phyloP scores from a whole-genome alignment of 2,113 vertebrate genomes.

The Corydoras sp. region DNA sequence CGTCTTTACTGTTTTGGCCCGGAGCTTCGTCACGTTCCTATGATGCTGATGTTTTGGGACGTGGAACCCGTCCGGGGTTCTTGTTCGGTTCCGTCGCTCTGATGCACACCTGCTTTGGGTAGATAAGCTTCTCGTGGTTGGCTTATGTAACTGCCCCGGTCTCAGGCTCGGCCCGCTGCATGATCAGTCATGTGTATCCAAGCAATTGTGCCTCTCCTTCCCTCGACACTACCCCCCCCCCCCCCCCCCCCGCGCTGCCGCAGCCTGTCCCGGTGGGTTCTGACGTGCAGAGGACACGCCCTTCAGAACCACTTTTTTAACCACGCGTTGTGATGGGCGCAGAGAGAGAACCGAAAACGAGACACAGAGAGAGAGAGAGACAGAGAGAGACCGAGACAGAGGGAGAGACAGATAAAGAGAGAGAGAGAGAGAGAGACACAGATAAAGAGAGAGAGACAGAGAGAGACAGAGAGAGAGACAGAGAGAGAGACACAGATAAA shows the following conservation, averaged over 20 bases:
- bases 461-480: too few species aligned
- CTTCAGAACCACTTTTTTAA: conserved; percentile 41
- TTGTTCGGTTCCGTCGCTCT: neutral
- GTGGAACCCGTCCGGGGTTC: neutral
- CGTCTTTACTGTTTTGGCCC: too few species aligned
- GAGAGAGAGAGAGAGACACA: too few species aligned
- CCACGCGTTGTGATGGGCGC: conserved; percentile 4
- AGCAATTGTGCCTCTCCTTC: neutral
- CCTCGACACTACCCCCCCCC: neutral
- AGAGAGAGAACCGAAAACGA: conserved; percentile 18
- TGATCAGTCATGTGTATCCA: conserved; percentile 11
- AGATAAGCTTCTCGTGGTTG: conserved; percentile 6
- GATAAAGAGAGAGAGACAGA: conserved; percentile 28
- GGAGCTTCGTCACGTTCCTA: neutral
- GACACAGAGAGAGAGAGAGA: conserved; percentile 48
- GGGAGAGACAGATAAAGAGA: too few species aligned
- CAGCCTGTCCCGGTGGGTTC: conserved; percentile 1
- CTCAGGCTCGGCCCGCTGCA: neutral
- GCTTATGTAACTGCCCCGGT: conserved; percentile 35
- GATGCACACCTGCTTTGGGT: conserved; percentile 18
- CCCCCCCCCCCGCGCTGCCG: neutral
- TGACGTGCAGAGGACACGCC: conserved; percentile 50
- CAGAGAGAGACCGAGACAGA: conserved; percentile 23
- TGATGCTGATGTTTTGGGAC: neutral
- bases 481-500: too few species aligned